Evolutionary conservation across 1,140 invertebrate species (phyloP), one percentile per base, ranked within the genome.

Genomic region (Cydia amplana): DNA sequence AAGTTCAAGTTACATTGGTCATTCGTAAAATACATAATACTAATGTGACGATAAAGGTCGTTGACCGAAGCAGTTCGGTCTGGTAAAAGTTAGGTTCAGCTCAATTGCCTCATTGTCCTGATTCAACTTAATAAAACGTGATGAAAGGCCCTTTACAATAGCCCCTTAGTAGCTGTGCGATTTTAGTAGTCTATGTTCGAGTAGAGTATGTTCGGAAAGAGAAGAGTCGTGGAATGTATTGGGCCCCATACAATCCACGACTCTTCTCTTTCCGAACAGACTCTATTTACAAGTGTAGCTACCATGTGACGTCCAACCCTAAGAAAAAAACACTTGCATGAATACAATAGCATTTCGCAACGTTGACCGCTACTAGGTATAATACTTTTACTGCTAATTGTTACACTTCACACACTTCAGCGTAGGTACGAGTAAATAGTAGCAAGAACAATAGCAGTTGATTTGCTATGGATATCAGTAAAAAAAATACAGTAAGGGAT

Each of bases 41-140:
- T 40, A 18, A 70, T 36, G 16, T 36, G 12, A 18, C 64, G 16
- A 32, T 43, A 1, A 36, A 20, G 65, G 28, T 70, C 65, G 65
- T 70, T 70, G 65, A 32, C 65, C 65, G 16, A 70, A 16, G 28
- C 32, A 36, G 65, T 40, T 70, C 16, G n/a, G 7, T 70, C 65
- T 70, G 65, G 65, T 70, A 70, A 70, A 70, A 70, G 65, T 70
- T 70, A 70, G 65, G 65, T 70, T 70, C 65, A 60, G 7, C 55
- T 60, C 55, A 70, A 70, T 70, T 70, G 65, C 28, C 32, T 36
- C 32, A n/a, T 28, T 70, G 65, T 70, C 65, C 25, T 43, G 32
- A 70, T 70, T 36, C n/a, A 70, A 18, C 65, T 4, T 43, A 36
- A 36, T 36, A 70, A 70, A 36, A 23, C 55, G 16, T 70, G 65